Evolutionary conservation across 2,888 invertebrate species (phyloP).

Genomic region (Tryphoninae sp.): DNA sequence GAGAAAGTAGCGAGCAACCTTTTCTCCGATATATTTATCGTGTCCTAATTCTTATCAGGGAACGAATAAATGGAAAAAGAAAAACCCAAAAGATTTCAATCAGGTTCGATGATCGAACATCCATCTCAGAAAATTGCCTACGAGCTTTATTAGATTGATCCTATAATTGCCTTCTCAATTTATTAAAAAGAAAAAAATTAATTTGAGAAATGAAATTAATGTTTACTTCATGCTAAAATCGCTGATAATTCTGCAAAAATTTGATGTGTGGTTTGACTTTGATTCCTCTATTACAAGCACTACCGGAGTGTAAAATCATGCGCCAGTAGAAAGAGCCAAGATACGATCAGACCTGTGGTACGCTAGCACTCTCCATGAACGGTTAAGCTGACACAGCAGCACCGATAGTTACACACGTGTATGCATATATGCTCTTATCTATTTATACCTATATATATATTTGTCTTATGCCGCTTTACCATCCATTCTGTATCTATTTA

Average conservation of each 20-base stretch:
- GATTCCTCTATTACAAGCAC: too few relatives aligned
- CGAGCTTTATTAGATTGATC: too few relatives aligned
- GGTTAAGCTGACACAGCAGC: constrained; percentile 52
- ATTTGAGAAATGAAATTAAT: background rate
- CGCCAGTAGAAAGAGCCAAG: constrained; percentile 46
- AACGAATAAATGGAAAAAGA: background rate
- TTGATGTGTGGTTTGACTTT: too few relatives aligned
- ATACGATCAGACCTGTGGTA: constrained; percentile 46
- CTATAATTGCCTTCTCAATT: background rate
- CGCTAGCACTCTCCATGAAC: constrained; percentile 21
- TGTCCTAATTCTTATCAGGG: background rate
- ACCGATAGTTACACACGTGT: background rate
- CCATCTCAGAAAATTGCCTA: background rate
- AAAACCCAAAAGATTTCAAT: background rate
- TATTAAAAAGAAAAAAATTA: background rate
- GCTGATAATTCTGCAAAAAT: too few relatives aligned
- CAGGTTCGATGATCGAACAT: background rate
- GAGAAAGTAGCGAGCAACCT: background rate
- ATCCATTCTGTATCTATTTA: constrained; percentile 68
- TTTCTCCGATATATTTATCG: background rate
- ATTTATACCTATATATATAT: constrained; percentile 22
- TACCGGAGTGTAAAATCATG: background rate
- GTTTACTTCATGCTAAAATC: background rate
- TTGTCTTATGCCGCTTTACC: constrained; percentile 63
- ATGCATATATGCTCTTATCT: constrained; percentile 15